phyloP scores from a whole-genome alignment of 2,888 invertebrate genomes.

The Apomyelois bistriatella region DNA sequence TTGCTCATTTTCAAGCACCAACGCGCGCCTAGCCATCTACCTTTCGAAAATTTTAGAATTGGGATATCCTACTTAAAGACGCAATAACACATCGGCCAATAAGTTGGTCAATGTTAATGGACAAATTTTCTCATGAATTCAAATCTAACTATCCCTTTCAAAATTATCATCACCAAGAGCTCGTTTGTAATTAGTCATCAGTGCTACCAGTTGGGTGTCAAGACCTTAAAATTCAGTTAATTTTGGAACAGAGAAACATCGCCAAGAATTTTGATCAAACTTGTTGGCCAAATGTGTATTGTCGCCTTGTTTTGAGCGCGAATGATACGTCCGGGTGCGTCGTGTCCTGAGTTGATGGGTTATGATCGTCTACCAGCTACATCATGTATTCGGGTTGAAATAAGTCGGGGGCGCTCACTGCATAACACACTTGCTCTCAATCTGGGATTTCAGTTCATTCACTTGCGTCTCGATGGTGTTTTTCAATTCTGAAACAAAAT shows the following conservation, averaged over 20 bases:
- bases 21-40: conserved; percentile 76
- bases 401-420: conserved; percentile 83
- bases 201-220: too few species aligned
- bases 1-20: conserved; percentile 79
- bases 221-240: too few species aligned
- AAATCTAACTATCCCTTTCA: background rate
- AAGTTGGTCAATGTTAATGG: background rate
- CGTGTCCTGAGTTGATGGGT: conserved; percentile 34
- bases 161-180: too few species aligned
- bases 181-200: too few species aligned
- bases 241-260: too few species aligned
- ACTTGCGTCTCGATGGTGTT: conserved; percentile 98
- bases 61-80: conserved; percentile 55
- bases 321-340: conserved; percentile 47
- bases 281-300: background rate
- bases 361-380: conserved; percentile 71
- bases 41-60: conserved; percentile 67
- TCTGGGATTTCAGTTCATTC: conserved; percentile 96
- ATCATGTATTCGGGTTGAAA: conserved; percentile 69
- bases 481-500: conserved; percentile 91
- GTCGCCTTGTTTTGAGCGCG: conserved; percentile 56
- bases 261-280: conserved; percentile 2
- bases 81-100: background rate
- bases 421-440: conserved; percentile 97
- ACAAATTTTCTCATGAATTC: background rate